phyloP scores from a whole-genome alignment of 2,797 vertebrate species.

The Echiichthys vipera region DNA sequence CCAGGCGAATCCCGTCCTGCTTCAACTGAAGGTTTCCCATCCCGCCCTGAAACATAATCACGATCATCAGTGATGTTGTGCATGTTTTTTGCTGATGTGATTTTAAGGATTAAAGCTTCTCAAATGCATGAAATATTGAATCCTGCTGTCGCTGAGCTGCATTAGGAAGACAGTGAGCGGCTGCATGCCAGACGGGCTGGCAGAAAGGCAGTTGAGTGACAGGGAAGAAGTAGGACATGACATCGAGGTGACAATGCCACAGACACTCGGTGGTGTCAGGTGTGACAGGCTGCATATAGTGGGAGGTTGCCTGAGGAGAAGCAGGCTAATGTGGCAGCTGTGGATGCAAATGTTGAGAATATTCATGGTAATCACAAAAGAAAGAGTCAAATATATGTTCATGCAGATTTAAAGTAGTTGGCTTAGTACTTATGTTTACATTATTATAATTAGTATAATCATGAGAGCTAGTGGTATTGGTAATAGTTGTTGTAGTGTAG shows the following conservation, averaged over 20 bases:
- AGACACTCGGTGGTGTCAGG: conserved; percentile 49
- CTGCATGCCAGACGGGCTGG: conserved; percentile 7
- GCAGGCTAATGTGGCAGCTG: conserved; percentile 51
- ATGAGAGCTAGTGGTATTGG: no score
- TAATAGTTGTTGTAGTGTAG: not conserved
- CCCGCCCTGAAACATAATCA: conserved; percentile 88
- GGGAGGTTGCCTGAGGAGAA: conserved; percentile 46
- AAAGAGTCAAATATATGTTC: not conserved
- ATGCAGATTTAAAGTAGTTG: conserved; percentile 2
- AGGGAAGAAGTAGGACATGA: conserved; percentile 64
- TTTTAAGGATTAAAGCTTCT: conserved; percentile 6
- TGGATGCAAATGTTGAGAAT: conserved; percentile 29
- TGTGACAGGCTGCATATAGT: conserved; percentile 54
- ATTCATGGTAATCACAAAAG: conserved; percentile 35
- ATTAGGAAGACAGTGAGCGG: conserved; percentile 25
- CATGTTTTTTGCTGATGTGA: conserved; percentile 13
- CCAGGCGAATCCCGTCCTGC: conserved; percentile 91
- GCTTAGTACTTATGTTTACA: not conserved
- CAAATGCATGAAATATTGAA: conserved; percentile 12
- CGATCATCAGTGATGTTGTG: conserved; percentile 4
- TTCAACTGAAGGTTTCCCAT: conserved; percentile 94
- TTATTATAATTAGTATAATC: not conserved
- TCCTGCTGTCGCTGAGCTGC: not conserved
- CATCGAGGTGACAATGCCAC: conserved; percentile 61
- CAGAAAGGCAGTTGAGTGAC: conserved; percentile 63